These are phyloP conservation scores for Callyntrura guangdongensis DNA, from an alignment of 2,888 invertebrate species.

Conservation along the genomic window DNA sequence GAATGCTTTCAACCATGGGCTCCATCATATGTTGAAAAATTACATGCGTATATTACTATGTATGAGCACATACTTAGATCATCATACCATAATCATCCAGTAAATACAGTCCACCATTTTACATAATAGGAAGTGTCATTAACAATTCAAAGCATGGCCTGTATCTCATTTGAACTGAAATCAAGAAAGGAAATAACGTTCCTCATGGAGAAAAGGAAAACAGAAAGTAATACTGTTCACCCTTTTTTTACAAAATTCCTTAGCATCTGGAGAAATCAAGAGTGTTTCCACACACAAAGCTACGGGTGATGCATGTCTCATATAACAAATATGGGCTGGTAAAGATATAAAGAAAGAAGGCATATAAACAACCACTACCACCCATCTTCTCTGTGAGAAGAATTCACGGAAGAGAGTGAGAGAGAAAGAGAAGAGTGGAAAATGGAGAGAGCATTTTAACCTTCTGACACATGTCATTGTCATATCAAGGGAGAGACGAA, in stretches of 20 bases:
- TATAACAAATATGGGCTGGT: neutral
- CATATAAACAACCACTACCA: neutral
- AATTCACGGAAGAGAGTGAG: conserved; percentile 38
- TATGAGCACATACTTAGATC: neutral
- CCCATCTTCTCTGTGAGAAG: neutral
- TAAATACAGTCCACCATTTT: neutral
- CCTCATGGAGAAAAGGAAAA: conserved; percentile 31
- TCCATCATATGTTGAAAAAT: neutral
- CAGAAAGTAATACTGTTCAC: conserved; percentile 25
- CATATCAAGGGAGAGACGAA: conserved; percentile 75
- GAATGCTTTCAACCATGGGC: conserved; percentile 1
- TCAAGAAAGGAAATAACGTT: conserved; percentile 66
- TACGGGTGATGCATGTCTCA: neutral
- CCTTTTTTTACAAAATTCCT: conserved; percentile 50
- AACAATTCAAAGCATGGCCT: conserved; percentile 67
- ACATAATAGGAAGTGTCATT: conserved; percentile 44
- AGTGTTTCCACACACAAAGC: neutral
- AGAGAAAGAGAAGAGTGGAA: conserved; percentile 37
- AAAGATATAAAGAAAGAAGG: neutral
- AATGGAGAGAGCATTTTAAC: conserved; percentile 72
- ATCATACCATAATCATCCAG: conserved; percentile 19
- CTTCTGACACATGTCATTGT: conserved; percentile 84
- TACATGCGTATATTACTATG: neutral
- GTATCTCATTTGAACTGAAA: conserved; percentile 66
- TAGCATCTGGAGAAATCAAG: conserved; percentile 70